These are phyloP conservation scores for Campoletis sonorensis DNA, from an alignment of 1,140 invertebrate genomes.

Conservation along the genomic window DNA sequence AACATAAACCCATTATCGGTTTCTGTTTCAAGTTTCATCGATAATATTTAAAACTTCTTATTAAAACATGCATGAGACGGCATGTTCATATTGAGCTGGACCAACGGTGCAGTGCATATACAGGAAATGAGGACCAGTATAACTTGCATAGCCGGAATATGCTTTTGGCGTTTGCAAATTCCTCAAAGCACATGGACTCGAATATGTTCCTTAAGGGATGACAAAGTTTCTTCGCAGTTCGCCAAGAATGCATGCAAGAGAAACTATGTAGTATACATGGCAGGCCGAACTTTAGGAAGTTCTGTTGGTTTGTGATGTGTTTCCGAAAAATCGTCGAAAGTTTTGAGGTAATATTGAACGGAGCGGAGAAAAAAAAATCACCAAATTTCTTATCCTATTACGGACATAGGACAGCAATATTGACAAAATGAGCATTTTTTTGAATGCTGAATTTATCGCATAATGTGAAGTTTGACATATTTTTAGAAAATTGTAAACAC, in stretches of 20 bases:
- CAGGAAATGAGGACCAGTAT: neutral
- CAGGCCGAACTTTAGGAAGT: neutral
- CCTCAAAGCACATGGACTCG: neutral
- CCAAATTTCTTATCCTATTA: too few species aligned
- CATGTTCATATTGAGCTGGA: too few species aligned
- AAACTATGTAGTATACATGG: neutral
- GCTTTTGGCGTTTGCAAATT: neutral
- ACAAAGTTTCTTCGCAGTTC: neutral
- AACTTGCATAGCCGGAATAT: neutral
- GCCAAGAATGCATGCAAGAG: neutral
- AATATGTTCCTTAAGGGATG: neutral
- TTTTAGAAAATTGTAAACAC: too few species aligned
- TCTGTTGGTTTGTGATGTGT: neutral
- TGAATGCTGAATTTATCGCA: too few species aligned
- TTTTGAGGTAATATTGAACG: neutral
- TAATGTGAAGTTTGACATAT: too few species aligned
- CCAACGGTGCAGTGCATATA: neutral
- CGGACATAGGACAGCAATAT: too few species aligned
- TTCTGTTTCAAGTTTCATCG: too few species aligned
- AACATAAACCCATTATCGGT: too few species aligned
- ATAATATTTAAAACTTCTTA: too few species aligned
- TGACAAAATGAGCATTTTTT: too few species aligned
- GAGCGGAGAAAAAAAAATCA: too few species aligned
- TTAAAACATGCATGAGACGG: too few species aligned
- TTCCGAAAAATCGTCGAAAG: neutral